Conservation (phyloP, 2,113 vertebrate genomes). For the Nesospiza acunhae region DNA sequence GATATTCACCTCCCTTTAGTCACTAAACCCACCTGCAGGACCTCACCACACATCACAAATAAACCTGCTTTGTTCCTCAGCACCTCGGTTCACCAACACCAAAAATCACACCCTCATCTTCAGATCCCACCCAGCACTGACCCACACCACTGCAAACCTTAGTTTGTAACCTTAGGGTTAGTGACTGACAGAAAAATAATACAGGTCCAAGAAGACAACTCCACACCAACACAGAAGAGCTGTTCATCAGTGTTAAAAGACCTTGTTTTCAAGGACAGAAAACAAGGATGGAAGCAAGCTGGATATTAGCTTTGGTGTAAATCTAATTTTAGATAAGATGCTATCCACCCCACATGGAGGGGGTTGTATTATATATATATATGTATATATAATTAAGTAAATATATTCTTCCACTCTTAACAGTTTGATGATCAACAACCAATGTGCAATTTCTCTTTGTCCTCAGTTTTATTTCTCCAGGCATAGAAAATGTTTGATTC, state of each 20-base stretch:
- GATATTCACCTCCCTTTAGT: neutral
- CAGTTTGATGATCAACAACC: neutral
- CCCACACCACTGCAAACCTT: neutral
- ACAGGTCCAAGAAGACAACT: neutral
- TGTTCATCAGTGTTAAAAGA: neutral
- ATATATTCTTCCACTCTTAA: neutral
- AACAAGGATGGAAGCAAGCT: neutral
- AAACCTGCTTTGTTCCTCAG: neutral
- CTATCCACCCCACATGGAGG: rapidly evolving
- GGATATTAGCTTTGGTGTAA: neutral
- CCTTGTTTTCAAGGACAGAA: neutral
- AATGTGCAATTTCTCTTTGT: neutral
- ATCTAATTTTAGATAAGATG: neutral
- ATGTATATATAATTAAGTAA: neutral
- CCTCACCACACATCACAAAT: neutral
- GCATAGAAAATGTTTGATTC: neutral
- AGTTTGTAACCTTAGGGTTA: neutral
- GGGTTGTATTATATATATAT: rapidly evolving
- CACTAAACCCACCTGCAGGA: neutral
- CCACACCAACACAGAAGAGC: neutral
- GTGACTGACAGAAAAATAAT: neutral
- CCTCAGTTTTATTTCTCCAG: neutral
- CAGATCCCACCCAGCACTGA: neutral
- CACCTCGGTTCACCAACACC: neutral
- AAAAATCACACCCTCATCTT: neutral